Evolutionary conservation across 2,113 vertebrate species (phyloP).

Genomic region (Lagopus muta): DNA sequence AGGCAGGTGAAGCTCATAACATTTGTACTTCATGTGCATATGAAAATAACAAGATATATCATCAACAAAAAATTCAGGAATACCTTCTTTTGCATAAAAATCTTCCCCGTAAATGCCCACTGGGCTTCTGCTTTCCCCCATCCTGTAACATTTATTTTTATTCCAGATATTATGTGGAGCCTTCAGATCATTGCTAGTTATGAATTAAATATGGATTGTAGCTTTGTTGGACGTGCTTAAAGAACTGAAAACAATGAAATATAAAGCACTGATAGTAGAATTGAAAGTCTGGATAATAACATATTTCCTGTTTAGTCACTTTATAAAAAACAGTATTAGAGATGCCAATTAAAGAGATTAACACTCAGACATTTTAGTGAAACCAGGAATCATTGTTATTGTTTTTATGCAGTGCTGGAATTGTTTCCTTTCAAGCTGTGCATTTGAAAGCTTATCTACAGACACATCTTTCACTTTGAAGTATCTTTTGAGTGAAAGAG

Average conservation of each 20-base stretch:
- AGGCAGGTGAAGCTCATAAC: too few species aligned
- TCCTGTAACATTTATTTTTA: background rate
- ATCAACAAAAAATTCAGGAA: background rate
- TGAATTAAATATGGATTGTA: background rate
- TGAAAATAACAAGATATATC: too few species aligned
- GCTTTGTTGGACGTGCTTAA: background rate
- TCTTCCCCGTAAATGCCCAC: background rate
- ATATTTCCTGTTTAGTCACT: background rate
- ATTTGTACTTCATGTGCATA: background rate
- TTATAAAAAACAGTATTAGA: background rate
- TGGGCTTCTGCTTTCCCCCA: rapidly evolving
- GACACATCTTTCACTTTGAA: background rate
- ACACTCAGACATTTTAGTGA: conserved; percentile 2
- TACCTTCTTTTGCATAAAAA: background rate
- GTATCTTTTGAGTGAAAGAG: background rate
- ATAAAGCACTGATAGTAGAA: background rate
- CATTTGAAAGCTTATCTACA: conserved; percentile 30
- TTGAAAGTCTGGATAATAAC: background rate
- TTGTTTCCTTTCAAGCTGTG: conserved; percentile 23
- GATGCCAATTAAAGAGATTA: conserved; percentile 1
- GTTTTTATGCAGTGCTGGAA: background rate
- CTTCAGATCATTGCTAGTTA: background rate
- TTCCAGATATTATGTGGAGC: background rate
- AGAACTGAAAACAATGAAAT: background rate
- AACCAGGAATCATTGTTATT: background rate